These are phyloP conservation scores for Ceratitis capitata DNA, from an alignment of 1,140 invertebrate species.

Conservation along the genomic window DNA sequence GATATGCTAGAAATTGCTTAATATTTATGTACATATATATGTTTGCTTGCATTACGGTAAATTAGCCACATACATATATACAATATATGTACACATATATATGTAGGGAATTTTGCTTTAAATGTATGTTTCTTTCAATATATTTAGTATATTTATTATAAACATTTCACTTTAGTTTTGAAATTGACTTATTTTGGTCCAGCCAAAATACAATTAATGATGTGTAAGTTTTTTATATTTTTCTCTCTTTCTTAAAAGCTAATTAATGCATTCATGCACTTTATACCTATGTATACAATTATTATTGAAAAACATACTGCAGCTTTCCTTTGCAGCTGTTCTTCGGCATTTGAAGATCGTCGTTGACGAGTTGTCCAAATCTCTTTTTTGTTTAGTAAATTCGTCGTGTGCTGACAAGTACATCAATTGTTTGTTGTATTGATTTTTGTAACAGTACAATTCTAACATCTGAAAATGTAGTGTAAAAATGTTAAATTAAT, in stretches of 20 bases:
- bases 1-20: background rate
- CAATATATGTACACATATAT: no score
- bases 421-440: background rate
- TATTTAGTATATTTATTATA: background rate
- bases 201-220: slow-evolving; percentile 54
- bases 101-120: background rate
- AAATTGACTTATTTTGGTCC: slow-evolving; percentile 56
- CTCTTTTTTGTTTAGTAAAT: background rate
- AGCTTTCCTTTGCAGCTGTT: background rate
- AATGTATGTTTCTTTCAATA: background rate
- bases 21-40: background rate
- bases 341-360: background rate
- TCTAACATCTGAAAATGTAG: slow-evolving; percentile 41
- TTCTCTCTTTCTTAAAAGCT: background rate
- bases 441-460: background rate
- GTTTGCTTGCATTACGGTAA: background rate
- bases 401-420: background rate
- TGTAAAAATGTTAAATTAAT: background rate
- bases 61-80: no score
- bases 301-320: background rate
- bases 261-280: background rate
- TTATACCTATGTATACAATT: background rate
- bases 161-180: background rate
- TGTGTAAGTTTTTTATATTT: no score
- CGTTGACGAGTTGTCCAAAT: background rate